Evolutionary conservation across 2,797 vertebrate genomes (phyloP).

Genomic region (Onychomys leucogaster): DNA sequence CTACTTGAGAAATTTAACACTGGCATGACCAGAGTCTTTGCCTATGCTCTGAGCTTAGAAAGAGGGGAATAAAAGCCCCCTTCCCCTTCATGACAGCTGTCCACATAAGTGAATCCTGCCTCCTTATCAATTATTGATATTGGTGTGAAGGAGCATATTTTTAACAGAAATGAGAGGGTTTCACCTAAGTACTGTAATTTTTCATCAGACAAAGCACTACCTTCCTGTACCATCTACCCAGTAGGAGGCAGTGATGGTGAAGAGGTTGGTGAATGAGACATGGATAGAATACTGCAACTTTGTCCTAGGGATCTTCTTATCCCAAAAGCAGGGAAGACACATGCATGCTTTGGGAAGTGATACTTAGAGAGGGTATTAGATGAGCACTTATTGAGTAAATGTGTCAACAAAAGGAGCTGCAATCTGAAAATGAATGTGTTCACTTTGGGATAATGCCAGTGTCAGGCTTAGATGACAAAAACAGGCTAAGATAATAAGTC

Average conservation of each 20-base stretch:
- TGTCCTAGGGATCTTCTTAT: not conserved
- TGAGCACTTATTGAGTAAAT: not conserved
- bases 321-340: not conserved
- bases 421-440: not conserved
- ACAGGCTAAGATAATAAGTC: not conserved
- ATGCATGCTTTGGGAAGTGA: not conserved
- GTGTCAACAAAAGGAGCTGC: not conserved
- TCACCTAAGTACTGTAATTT: not conserved
- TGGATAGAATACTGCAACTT: not conserved
- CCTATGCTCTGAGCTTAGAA: not conserved
- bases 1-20: not conserved
- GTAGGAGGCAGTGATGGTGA: not conserved
- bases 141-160: not conserved
- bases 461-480: not conserved
- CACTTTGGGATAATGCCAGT: not conserved
- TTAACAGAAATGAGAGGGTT: not conserved
- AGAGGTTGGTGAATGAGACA: not conserved
- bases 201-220: not conserved
- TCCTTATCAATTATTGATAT: not conserved
- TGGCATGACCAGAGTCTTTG: not conserved
- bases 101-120: not conserved
- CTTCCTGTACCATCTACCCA: not conserved
- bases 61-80: not conserved
- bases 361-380: rapidly evolving
- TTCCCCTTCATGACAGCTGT: not conserved